These are phyloP conservation scores for Conus ventricosus DNA, from an alignment of 1,140 invertebrate genomes.

Conservation along the genomic window DNA sequence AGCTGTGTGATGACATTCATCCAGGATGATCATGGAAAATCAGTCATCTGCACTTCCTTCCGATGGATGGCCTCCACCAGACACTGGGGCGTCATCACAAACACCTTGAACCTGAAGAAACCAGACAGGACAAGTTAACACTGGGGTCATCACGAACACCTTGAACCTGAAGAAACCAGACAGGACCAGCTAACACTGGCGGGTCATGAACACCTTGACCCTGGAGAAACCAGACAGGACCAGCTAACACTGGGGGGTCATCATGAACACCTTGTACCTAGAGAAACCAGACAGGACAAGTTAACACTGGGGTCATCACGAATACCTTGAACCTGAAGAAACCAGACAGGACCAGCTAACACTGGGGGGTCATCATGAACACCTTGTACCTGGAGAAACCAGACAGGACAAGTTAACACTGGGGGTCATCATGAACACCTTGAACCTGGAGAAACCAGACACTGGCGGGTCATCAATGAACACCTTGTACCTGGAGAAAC, in stretches of 20 bases:
- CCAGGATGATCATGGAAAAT: conserved; percentile 68
- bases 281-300: no score
- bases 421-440: no score
- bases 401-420: no score
- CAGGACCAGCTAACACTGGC: neutral
- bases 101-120: conserved; percentile 44
- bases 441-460: no score
- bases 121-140: neutral
- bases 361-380: no score
- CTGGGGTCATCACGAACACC: no score
- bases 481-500: conserved; percentile 40
- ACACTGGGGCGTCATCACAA: conserved; percentile 71
- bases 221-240: neutral
- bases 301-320: no score
- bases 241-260: neutral
- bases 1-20: conserved; percentile 72
- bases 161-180: no score
- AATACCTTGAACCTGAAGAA: no score
- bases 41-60: conserved; percentile 46
- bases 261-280: neutral
- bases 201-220: neutral
- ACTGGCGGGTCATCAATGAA: no score
- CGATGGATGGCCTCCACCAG: conserved; percentile 65
- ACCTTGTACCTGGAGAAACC: no score
- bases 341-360: no score